Evolutionary conservation across 2,888 invertebrate genomes (phyloP), one percentile per base, ranked within the genome.

Genomic region (Meandrusa payeni): DNA sequence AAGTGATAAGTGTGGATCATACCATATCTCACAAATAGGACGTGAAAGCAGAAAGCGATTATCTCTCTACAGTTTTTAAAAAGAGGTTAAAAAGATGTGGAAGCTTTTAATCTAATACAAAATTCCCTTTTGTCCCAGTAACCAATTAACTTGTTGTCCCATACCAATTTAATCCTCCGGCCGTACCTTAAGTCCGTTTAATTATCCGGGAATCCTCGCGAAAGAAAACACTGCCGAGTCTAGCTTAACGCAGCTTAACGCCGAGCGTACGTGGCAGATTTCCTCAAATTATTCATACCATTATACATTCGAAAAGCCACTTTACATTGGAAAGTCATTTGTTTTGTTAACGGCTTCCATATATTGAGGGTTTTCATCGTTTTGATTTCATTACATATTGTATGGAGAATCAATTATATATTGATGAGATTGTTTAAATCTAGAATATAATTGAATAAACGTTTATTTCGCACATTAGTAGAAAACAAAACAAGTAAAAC

Each of bases 111-210:
- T 12, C 6, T 32, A 1, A 24, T 4, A 11, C 6, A n/a, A 7
- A 29, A 38, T 12, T 40, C 31, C 24, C 23, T 3, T n/a, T 9
- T 13, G 13, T 27, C 26, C 22, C 20, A 42, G 6, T 32, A 6
- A 5, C 15, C 31, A 33, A 17, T 36, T 23, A 46, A 26, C 33
- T 52, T 60, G 52, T 62, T 19, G 34, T 29, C 55, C 65, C 63
- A 53, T 59, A 20, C 20, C 33, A 41, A 32, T 57, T 58, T 74
- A 76, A 77, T 76, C 76, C 68, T 57, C 50, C 55, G 48, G 53
- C 61, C 68, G 57, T 61, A 68, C 65, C 65, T 67, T 75, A 76
- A 78, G 74, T 64, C 70, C 61, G 68, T 69, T 76, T 77, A 76
- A 77, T 77, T 76, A 75, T 70, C 71, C 71, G 55, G 54, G 55